Percentiles rank a stretch among this genome's conserved stretches.
Evolutionary conservation across 2,888 invertebrate genomes (phyloP).

Genomic region (Chalcosyrphus nemorum): DNA sequence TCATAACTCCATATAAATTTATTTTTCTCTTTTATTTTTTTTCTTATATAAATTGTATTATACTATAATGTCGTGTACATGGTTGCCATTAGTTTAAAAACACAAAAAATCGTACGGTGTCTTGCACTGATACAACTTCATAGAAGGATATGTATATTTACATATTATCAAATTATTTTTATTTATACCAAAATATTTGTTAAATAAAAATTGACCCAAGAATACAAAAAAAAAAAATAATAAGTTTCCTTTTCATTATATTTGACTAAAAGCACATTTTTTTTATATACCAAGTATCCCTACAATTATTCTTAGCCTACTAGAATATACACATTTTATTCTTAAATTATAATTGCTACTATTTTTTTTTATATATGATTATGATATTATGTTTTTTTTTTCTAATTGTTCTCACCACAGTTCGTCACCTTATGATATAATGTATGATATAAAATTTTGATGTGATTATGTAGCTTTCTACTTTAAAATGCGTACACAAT

Average conservation of each 20-base stretch:
- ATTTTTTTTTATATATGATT: conserved; percentile 20
- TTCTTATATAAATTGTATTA: conserved; percentile 30
- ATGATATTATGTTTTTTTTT: conserved; percentile 41
- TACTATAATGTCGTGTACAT: conserved; percentile 45
- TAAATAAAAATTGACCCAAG: background rate
- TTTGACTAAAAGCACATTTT: conserved; percentile 74
- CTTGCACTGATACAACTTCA: conserved; percentile 31
- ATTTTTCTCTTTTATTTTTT: background rate
- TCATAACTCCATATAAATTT: conserved; percentile 42
- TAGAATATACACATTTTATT: conserved; percentile 50
- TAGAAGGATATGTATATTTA: conserved; percentile 45
- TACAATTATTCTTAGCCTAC: conserved; percentile 51
- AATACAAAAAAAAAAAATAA: background rate
- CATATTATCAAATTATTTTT: conserved; percentile 14
- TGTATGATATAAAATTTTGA: conserved; percentile 57
- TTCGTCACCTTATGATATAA: conserved; percentile 17
- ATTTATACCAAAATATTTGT: conserved; percentile 20
- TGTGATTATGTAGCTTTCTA: conserved; percentile 41
- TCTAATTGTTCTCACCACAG: conserved; percentile 40
- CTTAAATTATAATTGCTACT: conserved; percentile 23
- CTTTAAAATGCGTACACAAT: conserved; percentile 5
- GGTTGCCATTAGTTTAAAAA: conserved; percentile 13
- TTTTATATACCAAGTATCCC: conserved; percentile 62
- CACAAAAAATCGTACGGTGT: conserved; percentile 19
- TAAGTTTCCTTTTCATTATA: background rate